Evolutionary conservation across 2,113 vertebrate genomes (phyloP), one percentile per base, ranked within the genome.

Genomic region (Sus scrofa): DNA sequence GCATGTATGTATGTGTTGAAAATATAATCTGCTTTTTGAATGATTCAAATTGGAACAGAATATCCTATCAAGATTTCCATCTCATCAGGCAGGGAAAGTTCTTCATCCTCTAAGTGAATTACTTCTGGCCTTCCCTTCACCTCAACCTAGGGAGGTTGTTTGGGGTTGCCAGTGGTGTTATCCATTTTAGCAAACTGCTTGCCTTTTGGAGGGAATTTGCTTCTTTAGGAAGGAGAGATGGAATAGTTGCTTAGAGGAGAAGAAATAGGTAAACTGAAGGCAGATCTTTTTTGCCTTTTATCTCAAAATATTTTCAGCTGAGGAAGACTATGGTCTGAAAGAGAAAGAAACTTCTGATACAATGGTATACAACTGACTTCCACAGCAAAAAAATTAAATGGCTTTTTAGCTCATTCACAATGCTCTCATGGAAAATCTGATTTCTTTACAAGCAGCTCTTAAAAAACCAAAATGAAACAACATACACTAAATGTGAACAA

Each of bases 371-470:
- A 50, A 19, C 14, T 22, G 58, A 39, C 30, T 92, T 94, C 19
- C 58, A 65, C 56, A 95, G 70, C 52, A 62, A 75, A 91, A 91
- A 52, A 32, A 50, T 75, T 37, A 9, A 7, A 6, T 68, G 87
- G 22, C 15, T 67, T 67, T 96, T 82, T 82, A 83, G 81, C 24
- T 91, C n/a, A 10, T 77, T 81, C 94, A 54, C 82, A 86, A 89
- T 73, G 81, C 73, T 34, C 54, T 91, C 86, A 84, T 86, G 73
- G 91, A 94, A 94, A 93, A 70, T 27, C 20, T 56, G 50, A 71
- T 95, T 77, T 94, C 44, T 90, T 78, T 18, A 89, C 5, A 86
- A 63, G 58, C 34, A 84, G 54, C 60, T 91, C 73, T 97, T 93
- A 56, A 90, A 62, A 73, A 95, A 93, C 71, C 56, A 70, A 54